phyloP scores from a whole-genome alignment of 1,140 invertebrate species.

The Nasonia vitripennis region DNA sequence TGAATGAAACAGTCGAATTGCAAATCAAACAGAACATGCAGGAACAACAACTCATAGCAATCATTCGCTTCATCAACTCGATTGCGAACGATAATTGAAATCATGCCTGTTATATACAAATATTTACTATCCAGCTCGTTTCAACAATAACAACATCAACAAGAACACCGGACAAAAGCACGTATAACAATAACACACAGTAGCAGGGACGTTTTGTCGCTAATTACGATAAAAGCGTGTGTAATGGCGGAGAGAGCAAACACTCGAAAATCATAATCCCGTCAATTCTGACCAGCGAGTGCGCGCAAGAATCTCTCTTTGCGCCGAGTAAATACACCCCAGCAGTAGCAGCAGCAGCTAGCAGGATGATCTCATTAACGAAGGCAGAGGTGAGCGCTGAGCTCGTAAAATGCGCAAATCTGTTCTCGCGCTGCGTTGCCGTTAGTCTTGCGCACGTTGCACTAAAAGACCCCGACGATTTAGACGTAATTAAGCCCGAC shows the following conservation, averaged over 20 bases:
- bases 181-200: too few species aligned
- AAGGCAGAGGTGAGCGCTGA: background rate
- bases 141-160: too few species aligned
- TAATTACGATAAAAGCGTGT: background rate
- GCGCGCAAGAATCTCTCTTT: background rate
- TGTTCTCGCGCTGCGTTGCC: background rate
- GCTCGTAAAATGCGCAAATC: background rate
- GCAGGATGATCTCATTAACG: background rate
- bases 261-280: background rate
- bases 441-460: background rate
- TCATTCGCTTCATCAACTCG: too few species aligned
- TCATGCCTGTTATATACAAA: too few species aligned
- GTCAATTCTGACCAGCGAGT: background rate
- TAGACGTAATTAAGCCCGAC: slow-evolving; percentile 2
- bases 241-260: background rate
- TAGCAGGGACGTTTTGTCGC: too few species aligned
- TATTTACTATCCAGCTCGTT: too few species aligned
- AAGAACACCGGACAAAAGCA: too few species aligned
- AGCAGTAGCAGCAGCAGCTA: too few species aligned
- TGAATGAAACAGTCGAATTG: too few species aligned
- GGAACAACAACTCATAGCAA: too few species aligned
- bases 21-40: too few species aligned
- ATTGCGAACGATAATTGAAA: too few species aligned
- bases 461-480: background rate
- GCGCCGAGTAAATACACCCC: background rate